Percentiles rank a stretch among this genome's conserved stretches.
phyloP scores from a whole-genome alignment of 2,888 invertebrate species.

The Blera fallax region DNA sequence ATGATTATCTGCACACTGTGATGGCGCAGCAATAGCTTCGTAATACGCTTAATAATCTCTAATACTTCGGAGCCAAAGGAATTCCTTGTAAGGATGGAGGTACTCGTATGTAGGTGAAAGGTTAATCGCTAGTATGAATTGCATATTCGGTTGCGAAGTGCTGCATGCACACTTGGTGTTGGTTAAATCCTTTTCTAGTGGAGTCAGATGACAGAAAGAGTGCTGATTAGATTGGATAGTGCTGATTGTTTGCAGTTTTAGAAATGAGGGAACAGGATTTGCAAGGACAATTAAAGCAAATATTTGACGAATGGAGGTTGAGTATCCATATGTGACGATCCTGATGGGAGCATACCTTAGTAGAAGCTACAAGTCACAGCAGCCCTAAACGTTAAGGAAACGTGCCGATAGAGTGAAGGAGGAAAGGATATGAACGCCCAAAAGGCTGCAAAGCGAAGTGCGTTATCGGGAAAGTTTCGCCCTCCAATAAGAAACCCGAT shows the following conservation, averaged over 20 bases:
- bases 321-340: too few relatives aligned
- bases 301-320: too few relatives aligned
- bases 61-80: background rate
- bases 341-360: too few relatives aligned
- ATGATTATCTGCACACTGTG: background rate
- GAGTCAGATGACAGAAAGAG: background rate
- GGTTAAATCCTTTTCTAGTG: background rate
- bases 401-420: too few relatives aligned
- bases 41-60: background rate
- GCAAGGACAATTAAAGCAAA: background rate
- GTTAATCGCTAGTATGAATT: background rate
- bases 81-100: background rate
- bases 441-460: too few relatives aligned
- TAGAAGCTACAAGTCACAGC: too few relatives aligned
- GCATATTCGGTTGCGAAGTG: background rate
- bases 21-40: background rate
- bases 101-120: constrained; percentile 1
- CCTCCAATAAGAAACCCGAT: too few relatives aligned
- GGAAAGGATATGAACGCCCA: too few relatives aligned
- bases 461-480: too few relatives aligned
- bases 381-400: too few relatives aligned
- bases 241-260: background rate
- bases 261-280: too few relatives aligned
- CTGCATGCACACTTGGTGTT: background rate
- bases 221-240: background rate